Conservation (phyloP, 2,888 invertebrate genomes). For the Nomada fucata region DNA sequence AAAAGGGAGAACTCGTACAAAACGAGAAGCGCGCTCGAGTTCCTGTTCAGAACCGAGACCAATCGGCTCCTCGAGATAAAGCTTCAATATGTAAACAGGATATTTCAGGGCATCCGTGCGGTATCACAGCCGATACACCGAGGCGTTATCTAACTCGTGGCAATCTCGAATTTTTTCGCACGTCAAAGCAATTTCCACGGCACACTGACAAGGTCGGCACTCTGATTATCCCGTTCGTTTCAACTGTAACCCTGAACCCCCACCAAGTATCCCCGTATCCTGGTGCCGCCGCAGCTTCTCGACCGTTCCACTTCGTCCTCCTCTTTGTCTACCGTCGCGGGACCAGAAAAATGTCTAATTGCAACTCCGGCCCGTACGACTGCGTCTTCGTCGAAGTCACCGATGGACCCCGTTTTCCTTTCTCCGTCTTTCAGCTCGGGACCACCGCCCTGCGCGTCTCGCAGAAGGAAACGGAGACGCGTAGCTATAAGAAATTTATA, state of each 20-base stretch:
- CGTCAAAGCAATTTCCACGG: conserved; percentile 42
- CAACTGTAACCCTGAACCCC: conserved; percentile 72
- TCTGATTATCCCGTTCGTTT: conserved; percentile 46
- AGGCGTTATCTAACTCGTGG: conserved; percentile 25
- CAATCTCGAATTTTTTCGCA: conserved; percentile 32
- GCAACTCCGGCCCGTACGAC: conserved; percentile 57
- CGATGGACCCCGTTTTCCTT: conserved; percentile 34
- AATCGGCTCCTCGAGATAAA: conserved; percentile 9
- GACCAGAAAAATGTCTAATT: conserved; percentile 72
- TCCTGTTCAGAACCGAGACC: not conserved
- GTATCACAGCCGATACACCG: not conserved
- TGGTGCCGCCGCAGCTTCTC: conserved; percentile 59
- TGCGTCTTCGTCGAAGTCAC: conserved; percentile 35
- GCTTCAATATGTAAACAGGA: not conserved
- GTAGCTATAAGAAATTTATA: conserved; percentile 63
- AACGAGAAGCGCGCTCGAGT: not conserved
- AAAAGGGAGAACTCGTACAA: too few species aligned
- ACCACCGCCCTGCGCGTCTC: not conserved
- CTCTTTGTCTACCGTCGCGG: conserved; percentile 47
- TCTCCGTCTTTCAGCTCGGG: not conserved
- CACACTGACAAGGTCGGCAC: conserved; percentile 54
- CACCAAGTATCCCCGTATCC: conserved; percentile 54
- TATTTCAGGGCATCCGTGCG: not conserved
- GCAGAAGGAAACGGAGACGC: conserved; percentile 23
- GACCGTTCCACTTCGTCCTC: conserved; percentile 42